A percentile compares a stretch with the other conserved stretches of the same genome.
These are phyloP conservation scores for Adoxophyes honmai DNA, from an alignment of 1,140 invertebrate species.

Conservation along the genomic window DNA sequence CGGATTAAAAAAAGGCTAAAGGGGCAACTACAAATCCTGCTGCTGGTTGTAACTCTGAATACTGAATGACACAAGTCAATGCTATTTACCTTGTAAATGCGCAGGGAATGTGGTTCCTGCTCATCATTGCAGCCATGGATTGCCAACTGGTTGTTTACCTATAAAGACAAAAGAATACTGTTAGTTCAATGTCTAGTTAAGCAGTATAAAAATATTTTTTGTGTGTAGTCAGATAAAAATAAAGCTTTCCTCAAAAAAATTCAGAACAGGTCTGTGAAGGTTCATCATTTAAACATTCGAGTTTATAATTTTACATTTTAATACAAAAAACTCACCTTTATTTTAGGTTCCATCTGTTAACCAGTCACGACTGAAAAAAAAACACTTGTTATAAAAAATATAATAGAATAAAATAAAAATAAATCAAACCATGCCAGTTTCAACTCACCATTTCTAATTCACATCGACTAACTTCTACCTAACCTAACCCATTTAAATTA, in stretches of 20 bases:
- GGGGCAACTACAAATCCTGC: too few relatives aligned
- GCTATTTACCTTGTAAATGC: too few relatives aligned
- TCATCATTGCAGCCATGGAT: too few relatives aligned
- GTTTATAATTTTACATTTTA: neutral
- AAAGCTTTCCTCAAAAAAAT: constrained; percentile 1
- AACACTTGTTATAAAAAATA: neutral
- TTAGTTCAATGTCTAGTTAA: too few relatives aligned
- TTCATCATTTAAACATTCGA: neutral
- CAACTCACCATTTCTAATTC: constrained; percentile 25
- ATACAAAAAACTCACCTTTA: neutral
- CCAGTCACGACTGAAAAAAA: neutral
- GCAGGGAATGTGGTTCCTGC: too few relatives aligned
- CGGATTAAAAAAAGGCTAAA: too few relatives aligned
- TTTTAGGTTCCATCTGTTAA: neutral
- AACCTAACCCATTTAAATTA: constrained; percentile 30
- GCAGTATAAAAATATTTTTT: neutral
- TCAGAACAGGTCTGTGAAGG: constrained; percentile 33
- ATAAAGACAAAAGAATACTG: too few relatives aligned
- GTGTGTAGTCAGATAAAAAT: neutral
- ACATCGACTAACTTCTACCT: neutral
- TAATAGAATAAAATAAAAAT: neutral
- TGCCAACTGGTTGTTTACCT: too few relatives aligned
- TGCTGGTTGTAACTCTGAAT: too few relatives aligned
- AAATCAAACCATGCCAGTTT: neutral
- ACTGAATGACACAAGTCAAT: too few relatives aligned